Evolutionary conservation across 2,888 invertebrate genomes (phyloP), one percentile per base, ranked within the genome.

Genomic region (Antheraea assamensis): DNA sequence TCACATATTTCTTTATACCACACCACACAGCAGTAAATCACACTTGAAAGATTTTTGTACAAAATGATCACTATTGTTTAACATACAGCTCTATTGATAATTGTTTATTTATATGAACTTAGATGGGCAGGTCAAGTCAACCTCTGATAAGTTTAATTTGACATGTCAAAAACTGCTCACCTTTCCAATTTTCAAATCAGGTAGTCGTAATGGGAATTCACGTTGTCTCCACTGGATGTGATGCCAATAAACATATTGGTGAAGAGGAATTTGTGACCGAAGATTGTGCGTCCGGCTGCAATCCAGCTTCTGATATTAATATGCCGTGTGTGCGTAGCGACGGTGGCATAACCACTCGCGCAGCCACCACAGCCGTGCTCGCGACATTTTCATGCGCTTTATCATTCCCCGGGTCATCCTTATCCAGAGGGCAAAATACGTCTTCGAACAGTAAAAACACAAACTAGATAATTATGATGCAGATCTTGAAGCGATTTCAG

Each of bases 201-300:
- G 83, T 94, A 94, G 84, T 94, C 94, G 94, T 94, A 94, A 82
- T 94, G 94, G 75, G 94, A 93, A 86, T 94, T 92, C 76, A 93
- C 93, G 92, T 93, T 94, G 87, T 88, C 94, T 87, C 90, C 94
- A 87, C 87, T 90, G 78, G 94, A 93, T 76, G 94, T 93, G 79
- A 94, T 88, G 83, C 94, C 94, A 92, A 94, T 94, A 88, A 94
- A 94, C 94, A 94, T 94, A 89, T 91, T 93, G 94, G 78, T 83
- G 79, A 77, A 78, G 80, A 79, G 76, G 77, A 75, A 52, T 73
- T 72, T 73, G 73, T 75, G 75, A 73, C 74, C 77, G 77, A 73
- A 75, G 79, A 72, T 72, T 75, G 76, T 72, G 70, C 72, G 73
- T 78, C 78, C 76, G 77, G 78, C 81, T 75, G 74, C 76, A 80